Evolutionary conservation across 2,797 vertebrate genomes (phyloP).

Genomic region (Erethizon dorsatum): DNA sequence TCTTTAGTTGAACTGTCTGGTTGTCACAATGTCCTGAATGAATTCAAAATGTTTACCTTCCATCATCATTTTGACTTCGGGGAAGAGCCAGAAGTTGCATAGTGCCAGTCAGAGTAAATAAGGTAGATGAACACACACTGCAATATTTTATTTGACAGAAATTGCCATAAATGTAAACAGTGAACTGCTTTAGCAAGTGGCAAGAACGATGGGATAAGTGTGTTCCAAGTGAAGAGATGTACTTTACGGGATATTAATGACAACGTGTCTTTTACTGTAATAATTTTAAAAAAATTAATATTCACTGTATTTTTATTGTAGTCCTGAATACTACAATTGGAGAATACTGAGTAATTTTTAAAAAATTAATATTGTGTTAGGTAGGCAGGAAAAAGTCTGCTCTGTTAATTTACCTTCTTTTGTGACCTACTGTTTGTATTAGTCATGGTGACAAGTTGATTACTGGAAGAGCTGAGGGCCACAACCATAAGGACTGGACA

Average conservation of each 20-base stretch:
- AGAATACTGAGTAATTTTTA: neutral
- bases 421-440: neutral
- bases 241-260: neutral
- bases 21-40: neutral
- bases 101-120: neutral
- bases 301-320: neutral
- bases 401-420: neutral
- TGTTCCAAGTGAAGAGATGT: neutral
- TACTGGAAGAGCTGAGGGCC: neutral
- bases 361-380: neutral
- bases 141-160: neutral
- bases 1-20: neutral
- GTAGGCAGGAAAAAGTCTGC: neutral
- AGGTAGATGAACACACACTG: neutral
- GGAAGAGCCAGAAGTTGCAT: neutral
- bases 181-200: neutral
- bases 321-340: neutral
- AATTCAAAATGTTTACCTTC: neutral
- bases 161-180: neutral
- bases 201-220: neutral
- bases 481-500: neutral
- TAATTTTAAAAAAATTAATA: neutral
- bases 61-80: neutral
- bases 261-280: neutral
- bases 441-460: neutral